Percentiles rank a stretch among this genome's conserved stretches.
phyloP scores from a whole-genome alignment of 2,113 vertebrate species.

The Xiphophorus maculatus region DNA sequence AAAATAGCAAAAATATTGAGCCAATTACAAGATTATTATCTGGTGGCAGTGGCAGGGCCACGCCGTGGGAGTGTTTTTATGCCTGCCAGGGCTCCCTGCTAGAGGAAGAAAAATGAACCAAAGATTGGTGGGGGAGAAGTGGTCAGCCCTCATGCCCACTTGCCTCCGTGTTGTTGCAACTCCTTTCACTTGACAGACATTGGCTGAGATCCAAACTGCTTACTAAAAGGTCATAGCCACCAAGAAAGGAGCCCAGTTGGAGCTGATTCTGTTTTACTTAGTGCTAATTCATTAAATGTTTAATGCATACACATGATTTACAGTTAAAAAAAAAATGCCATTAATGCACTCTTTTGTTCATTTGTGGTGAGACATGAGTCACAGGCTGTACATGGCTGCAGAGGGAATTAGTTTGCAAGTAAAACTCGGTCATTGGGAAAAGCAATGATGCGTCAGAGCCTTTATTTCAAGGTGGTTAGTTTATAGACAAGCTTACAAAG shows the following conservation, averaged over 20 bases:
- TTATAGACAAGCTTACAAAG: slow-evolving; percentile 69
- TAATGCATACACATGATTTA: slow-evolving; percentile 21
- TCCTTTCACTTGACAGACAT: slow-evolving; percentile 48
- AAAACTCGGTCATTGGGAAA: slow-evolving; percentile 45
- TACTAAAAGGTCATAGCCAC: slow-evolving; percentile 25
- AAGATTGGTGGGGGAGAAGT: slow-evolving; percentile 49
- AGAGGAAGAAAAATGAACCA: slow-evolving; percentile 69
- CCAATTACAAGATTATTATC: slow-evolving; percentile 83
- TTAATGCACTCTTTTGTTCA: slow-evolving; percentile 22
- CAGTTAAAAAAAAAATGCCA: slow-evolving; percentile 44
- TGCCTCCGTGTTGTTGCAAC: slow-evolving; percentile 55
- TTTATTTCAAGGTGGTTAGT: slow-evolving; percentile 56
- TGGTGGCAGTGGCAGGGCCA: slow-evolving; percentile 62
- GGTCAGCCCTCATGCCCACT: slow-evolving; percentile 59
- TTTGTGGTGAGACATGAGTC: slow-evolving; percentile 65
- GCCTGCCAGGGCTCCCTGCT: slow-evolving; percentile 62
- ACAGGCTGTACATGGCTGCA: slow-evolving; percentile 24
- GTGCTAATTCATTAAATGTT: slow-evolving; percentile 36
- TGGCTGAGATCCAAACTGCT: slow-evolving; percentile 46
- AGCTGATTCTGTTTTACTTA: slow-evolving; percentile 31
- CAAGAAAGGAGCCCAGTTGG: slow-evolving; percentile 39
- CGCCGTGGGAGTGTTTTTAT: slow-evolving; percentile 70
- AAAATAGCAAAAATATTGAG: slow-evolving; percentile 80
- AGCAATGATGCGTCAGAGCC: slow-evolving; percentile 52
- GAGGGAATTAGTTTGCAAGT: slow-evolving; percentile 33